A percentile compares a stretch with the other conserved stretches of the same genome.
Conservation (phyloP, 2,797 vertebrate genomes). For the Melopsittacus undulatus region DNA sequence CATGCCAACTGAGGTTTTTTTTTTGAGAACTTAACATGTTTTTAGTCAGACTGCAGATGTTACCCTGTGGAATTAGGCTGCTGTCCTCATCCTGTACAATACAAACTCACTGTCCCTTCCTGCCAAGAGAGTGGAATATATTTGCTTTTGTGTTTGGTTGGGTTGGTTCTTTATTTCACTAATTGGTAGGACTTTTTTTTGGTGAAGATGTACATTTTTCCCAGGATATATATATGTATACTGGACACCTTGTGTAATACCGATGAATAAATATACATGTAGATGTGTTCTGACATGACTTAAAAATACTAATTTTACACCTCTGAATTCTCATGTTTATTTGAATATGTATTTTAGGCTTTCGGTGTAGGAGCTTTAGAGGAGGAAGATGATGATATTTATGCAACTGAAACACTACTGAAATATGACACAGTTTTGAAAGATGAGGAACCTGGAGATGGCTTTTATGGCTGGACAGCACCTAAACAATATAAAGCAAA, state of each 20-base stretch:
- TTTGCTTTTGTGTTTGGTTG: background rate
- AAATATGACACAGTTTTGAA: conserved; percentile 87
- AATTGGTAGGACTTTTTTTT: background rate
- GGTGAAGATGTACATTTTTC: background rate
- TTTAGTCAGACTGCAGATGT: background rate
- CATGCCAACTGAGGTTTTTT: background rate
- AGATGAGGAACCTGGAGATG: conserved; percentile 92
- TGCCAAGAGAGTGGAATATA: background rate
- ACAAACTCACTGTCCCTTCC: background rate
- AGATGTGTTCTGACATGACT: background rate
- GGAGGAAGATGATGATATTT: conserved; percentile 95
- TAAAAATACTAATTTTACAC: background rate
- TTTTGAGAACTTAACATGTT: background rate
- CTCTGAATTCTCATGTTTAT: background rate
- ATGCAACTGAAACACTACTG: conserved; percentile 87
- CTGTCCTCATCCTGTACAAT: background rate
- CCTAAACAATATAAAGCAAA: conserved; percentile 85
- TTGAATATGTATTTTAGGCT: conserved; percentile 75
- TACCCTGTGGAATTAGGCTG: background rate
- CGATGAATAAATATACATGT: background rate
- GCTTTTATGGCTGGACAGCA: conserved; percentile 94
- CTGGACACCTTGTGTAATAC: background rate
- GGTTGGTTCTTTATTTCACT: background rate
- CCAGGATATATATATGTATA: background rate
- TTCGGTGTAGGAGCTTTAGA: conserved; percentile 95